Percentiles rank a stretch among this genome's conserved stretches.
Conservation (phyloP, 2,888 invertebrate genomes). For the Hemaris fuciformis region DNA sequence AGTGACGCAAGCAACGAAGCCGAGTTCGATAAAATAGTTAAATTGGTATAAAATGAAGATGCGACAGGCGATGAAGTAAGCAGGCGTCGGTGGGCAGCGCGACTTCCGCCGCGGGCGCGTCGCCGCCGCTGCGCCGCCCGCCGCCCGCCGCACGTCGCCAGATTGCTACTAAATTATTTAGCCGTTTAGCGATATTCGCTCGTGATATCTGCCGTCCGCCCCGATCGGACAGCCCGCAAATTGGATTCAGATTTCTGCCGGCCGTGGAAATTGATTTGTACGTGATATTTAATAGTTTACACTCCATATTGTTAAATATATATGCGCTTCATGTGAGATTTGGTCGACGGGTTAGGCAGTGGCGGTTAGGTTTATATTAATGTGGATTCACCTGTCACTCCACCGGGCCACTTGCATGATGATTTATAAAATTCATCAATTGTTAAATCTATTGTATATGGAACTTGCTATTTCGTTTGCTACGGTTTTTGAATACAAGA, state of each 20-base stretch:
- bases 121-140: conserved; percentile 41
- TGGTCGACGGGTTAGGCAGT: not conserved
- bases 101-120: conserved; percentile 27
- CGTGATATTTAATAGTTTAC: conserved; percentile 72
- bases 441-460: too few relatives aligned
- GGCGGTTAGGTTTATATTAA: not conserved
- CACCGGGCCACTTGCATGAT: too few relatives aligned
- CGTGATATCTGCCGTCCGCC: conserved; percentile 69
- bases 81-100: conserved; percentile 25
- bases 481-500: too few relatives aligned
- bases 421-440: too few relatives aligned
- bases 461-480: too few relatives aligned
- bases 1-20: conserved; percentile 8
- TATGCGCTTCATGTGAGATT: not conserved
- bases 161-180: conserved; percentile 80
- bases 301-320: conserved; percentile 42
- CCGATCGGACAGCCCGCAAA: conserved; percentile 78
- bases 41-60: conserved; percentile 21
- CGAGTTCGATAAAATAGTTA: not conserved
- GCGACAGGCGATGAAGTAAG: conserved; percentile 22
- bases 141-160: conserved; percentile 46
- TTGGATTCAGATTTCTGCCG: conserved; percentile 79
- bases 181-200: conserved; percentile 79
- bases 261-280: conserved; percentile 76
- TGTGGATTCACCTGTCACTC: not conserved